Conservation (phyloP, 2,113 vertebrate genomes). For the Amphilophus citrinellus region DNA sequence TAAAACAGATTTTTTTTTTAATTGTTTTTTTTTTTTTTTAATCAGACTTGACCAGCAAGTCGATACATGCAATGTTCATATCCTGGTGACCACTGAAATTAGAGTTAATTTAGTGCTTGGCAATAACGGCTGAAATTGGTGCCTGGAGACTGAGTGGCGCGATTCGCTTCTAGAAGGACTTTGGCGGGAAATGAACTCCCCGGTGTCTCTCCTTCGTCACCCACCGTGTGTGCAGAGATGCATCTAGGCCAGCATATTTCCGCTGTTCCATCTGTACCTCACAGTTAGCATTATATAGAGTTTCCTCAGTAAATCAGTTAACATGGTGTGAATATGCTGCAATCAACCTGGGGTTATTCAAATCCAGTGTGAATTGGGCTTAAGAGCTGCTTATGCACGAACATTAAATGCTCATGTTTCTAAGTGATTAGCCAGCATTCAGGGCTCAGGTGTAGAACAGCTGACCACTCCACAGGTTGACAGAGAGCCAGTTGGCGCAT, state of each 20-base stretch:
- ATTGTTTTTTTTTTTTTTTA: too few relatives aligned
- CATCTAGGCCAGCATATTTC: neutral
- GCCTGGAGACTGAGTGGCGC: neutral
- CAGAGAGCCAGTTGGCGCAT: conserved; percentile 8
- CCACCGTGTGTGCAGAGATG: neutral
- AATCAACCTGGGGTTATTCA: neutral
- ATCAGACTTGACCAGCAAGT: too few relatives aligned
- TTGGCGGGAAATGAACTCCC: neutral
- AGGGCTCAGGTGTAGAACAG: conserved; percentile 10
- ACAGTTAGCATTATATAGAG: neutral
- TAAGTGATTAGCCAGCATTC: neutral
- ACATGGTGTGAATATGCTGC: neutral
- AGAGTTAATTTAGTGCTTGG: neutral
- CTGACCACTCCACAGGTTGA: conserved; percentile 2
- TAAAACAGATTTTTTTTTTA: too few relatives aligned
- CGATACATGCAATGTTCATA: neutral
- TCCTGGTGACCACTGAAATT: neutral
- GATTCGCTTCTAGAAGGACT: neutral
- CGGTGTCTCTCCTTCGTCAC: neutral
- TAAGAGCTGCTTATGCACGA: neutral
- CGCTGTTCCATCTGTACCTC: conserved; percentile 3
- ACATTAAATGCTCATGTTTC: conserved; percentile 1
- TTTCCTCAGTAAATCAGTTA: neutral
- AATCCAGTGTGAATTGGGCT: neutral
- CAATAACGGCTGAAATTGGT: neutral